Evolutionary conservation across 1,140 invertebrate species (phyloP).

Genomic region (Bombus impatiens): DNA sequence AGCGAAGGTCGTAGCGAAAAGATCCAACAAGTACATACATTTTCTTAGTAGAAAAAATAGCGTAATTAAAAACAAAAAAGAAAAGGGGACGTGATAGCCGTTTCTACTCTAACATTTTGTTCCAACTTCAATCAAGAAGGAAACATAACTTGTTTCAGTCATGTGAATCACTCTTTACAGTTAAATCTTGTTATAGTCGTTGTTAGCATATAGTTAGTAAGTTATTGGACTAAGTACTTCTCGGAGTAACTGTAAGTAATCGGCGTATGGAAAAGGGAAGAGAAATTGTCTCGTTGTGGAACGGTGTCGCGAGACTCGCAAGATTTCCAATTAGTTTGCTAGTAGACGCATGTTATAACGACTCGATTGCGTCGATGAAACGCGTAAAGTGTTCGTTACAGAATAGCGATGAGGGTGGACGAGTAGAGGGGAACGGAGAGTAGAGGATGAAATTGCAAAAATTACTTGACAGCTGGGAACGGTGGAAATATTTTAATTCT

Average conservation of each 20-base stretch:
- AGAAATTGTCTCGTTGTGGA: not conserved
- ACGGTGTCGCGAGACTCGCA: not conserved
- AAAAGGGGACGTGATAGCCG: no score
- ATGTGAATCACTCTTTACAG: no score
- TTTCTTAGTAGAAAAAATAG: no score
- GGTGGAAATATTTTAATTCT: conserved; percentile 66
- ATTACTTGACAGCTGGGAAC: conserved; percentile 46
- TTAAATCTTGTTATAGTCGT: not conserved
- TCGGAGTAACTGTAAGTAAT: not conserved
- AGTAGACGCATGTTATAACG: conserved; percentile 47
- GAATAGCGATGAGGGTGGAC: not conserved
- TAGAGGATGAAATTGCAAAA: conserved; percentile 54
- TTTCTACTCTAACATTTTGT: no score
- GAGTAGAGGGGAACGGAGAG: conserved; percentile 9
- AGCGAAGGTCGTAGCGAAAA: no score
- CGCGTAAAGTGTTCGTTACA: conserved; percentile 42
- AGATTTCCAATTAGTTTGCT: conserved; percentile 57
- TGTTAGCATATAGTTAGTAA: no score
- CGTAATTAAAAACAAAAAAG: no score
- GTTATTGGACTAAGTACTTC: no score
- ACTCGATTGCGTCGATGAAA: conserved; percentile 32
- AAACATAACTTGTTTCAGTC: no score
- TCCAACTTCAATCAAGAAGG: no score
- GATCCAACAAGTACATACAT: no score
- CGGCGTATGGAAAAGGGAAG: not conserved